Conservation (phyloP, 2,888 invertebrate genomes). For the Scaptomyza parva region DNA sequence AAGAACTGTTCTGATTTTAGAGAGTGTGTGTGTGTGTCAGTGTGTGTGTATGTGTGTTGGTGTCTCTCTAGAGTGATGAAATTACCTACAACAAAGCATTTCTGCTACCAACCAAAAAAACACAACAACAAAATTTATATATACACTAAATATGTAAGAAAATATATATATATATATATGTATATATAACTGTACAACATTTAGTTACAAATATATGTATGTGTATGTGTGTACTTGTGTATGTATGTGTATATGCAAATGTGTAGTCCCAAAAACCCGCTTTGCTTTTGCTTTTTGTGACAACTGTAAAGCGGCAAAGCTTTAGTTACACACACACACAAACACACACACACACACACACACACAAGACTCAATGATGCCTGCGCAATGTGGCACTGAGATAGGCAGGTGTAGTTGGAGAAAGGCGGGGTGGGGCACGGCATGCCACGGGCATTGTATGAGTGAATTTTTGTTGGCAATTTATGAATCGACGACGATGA, state of each 20-base stretch:
- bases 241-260: slow-evolving; percentile 32
- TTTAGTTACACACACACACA: slow-evolving; percentile 7
- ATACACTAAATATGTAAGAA: not conserved
- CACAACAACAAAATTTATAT: slow-evolving; percentile 2
- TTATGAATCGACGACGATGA: slow-evolving; percentile 75
- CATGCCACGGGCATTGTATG: slow-evolving; percentile 38
- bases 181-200: too few species aligned
- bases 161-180: too few species aligned
- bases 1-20: slow-evolving; percentile 25
- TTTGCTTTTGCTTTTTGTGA: slow-evolving; percentile 38
- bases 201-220: slow-evolving; percentile 1
- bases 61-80: slow-evolving; percentile 53
- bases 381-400: too few species aligned
- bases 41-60: slow-evolving; percentile 22
- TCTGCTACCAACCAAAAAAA: slow-evolving; percentile 5
- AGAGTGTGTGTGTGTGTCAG: slow-evolving; percentile 5
- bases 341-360: slow-evolving; percentile 4
- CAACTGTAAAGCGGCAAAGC: slow-evolving; percentile 46
- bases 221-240: not conserved
- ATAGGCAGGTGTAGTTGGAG: too few species aligned
- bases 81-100: slow-evolving; percentile 40
- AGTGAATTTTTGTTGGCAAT: slow-evolving; percentile 68
- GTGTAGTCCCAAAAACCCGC: slow-evolving; percentile 45
- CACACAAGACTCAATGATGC: slow-evolving; percentile 3
- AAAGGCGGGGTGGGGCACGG: not conserved